A percentile compares a stretch with the other conserved stretches of the same genome.
Evolutionary conservation across 2,888 invertebrate species (phyloP).

Genomic region (Nineta flava): DNA sequence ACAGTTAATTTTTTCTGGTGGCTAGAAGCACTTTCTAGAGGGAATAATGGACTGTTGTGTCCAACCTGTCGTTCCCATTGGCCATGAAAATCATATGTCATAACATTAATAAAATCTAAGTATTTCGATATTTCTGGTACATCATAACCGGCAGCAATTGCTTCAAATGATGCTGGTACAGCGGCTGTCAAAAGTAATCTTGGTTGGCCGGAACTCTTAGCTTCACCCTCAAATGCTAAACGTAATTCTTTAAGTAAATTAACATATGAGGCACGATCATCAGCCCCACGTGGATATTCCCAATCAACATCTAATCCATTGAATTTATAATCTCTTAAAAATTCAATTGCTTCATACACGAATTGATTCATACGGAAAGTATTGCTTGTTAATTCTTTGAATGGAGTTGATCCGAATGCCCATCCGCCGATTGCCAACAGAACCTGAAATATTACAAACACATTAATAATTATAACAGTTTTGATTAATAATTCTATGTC

Average conservation of each 20-base stretch:
- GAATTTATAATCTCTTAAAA: constrained; percentile 77
- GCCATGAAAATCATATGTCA: constrained; percentile 93
- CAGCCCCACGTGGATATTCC: constrained; percentile 85
- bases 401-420: constrained; percentile 91
- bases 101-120: constrained; percentile 83
- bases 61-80: constrained; percentile 90
- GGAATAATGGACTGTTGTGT: constrained; percentile 81
- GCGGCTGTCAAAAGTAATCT: constrained; percentile 69
- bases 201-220: constrained; percentile 72
- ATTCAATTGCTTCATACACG: constrained; percentile 87
- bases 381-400: constrained; percentile 81
- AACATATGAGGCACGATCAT: constrained; percentile 72
- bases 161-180: constrained; percentile 85
- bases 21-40: constrained; percentile 75
- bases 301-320: constrained; percentile 88
- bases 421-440: constrained; percentile 85
- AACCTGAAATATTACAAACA: constrained; percentile 33
- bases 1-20: constrained; percentile 89
- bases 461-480: too few relatives aligned
- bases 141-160: constrained; percentile 85
- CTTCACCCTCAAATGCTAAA: constrained; percentile 82
- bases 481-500: not conserved
- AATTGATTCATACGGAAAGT: constrained; percentile 90
- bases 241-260: constrained; percentile 75
- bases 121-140: constrained; percentile 89